Conservation (phyloP, 2,888 invertebrate species). For the Pandemis corylana region DNA sequence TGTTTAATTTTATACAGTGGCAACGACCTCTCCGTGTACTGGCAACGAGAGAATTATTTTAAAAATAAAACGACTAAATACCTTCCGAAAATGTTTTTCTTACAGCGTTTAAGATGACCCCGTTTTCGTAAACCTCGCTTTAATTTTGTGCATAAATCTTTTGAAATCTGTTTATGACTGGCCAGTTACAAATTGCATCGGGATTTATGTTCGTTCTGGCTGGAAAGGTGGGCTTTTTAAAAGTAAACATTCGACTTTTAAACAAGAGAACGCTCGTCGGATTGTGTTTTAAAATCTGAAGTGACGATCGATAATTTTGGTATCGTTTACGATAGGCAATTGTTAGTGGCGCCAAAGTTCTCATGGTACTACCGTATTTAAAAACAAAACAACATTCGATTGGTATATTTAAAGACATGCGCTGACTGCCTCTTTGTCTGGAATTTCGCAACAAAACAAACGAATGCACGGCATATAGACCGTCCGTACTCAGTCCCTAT, state of each 20-base stretch:
- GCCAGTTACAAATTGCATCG: conserved; percentile 26
- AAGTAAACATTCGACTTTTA: conserved; percentile 1
- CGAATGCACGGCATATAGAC: conserved; percentile 13
- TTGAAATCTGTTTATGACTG: conserved; percentile 35
- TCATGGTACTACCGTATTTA: not conserved
- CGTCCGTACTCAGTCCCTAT: conserved; percentile 22
- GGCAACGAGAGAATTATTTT: conserved; percentile 49
- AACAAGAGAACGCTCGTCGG: not conserved
- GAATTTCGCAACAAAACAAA: conserved; percentile 8
- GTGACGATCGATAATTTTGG: not conserved
- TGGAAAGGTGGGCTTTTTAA: not conserved
- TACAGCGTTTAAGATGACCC: conserved; percentile 39
- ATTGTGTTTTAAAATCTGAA: not conserved
- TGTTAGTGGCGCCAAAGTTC: not conserved
- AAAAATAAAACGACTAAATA: conserved; percentile 50
- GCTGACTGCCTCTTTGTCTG: conserved; percentile 13
- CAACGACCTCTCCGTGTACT: conserved; percentile 67
- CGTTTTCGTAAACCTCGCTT: conserved; percentile 31
- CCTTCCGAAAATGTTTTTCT: conserved; percentile 47
- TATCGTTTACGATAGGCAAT: not conserved
- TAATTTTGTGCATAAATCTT: conserved; percentile 35
- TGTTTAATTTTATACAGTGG: conserved; percentile 80
- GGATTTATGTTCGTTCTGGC: conserved; percentile 20
- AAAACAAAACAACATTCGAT: conserved; percentile 8
- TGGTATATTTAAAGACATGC: conserved; percentile 1